Conservation (phyloP, 2,113 vertebrate species). For the Triplophysa tibetana region DNA sequence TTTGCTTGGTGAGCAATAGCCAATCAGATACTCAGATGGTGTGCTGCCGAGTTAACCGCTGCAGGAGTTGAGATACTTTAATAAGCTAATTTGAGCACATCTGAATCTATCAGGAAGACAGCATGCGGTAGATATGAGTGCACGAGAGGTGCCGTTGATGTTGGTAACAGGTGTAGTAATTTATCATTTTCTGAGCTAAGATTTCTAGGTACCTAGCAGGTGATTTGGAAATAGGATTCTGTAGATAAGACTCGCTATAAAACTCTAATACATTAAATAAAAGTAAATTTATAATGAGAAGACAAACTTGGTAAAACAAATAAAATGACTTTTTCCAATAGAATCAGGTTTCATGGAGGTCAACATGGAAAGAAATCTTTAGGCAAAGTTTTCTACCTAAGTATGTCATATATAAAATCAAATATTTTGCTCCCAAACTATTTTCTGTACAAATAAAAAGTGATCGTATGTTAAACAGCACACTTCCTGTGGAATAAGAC, state of each 20-base stretch:
- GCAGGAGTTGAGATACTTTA: conserved; percentile 40
- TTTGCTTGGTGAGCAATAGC: conserved; percentile 50
- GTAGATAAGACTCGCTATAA: not conserved
- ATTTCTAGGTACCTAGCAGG: not conserved
- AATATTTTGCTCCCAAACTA: not conserved
- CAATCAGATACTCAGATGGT: conserved; percentile 47
- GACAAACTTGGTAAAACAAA: not conserved
- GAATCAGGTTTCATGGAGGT: not conserved
- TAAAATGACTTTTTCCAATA: not conserved
- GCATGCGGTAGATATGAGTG: conserved; percentile 19
- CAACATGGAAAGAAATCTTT: not conserved
- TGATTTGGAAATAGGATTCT: conserved; percentile 15
- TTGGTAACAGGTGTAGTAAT: conserved; percentile 20
- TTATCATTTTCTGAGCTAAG: conserved; percentile 9
- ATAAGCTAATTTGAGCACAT: conserved; percentile 50
- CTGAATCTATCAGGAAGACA: conserved; percentile 38
- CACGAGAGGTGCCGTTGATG: conserved; percentile 19
- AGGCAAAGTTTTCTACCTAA: not conserved
- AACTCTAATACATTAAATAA: not conserved
- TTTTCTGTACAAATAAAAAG: not conserved
- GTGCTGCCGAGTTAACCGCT: conserved; percentile 25
- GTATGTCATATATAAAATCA: conserved; percentile 11
- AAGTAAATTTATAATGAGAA: not conserved
- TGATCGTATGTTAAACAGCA: not conserved
- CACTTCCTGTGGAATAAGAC: conserved; percentile 8